phyloP scores from a whole-genome alignment of 2,113 vertebrate genomes.

The Xenus cinereus region DNA sequence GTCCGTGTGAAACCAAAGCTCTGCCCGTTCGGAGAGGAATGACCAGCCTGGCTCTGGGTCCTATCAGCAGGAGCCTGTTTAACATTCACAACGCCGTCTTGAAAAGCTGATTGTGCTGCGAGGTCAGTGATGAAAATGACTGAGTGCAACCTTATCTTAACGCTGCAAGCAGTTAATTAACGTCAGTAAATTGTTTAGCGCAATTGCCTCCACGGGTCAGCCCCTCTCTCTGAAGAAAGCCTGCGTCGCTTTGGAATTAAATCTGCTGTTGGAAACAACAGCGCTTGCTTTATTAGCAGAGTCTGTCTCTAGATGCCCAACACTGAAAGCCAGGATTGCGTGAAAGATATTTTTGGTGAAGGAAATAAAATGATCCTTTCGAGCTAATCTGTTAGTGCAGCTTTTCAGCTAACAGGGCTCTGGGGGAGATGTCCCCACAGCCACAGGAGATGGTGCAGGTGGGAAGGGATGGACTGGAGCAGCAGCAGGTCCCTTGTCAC shows the following conservation, averaged over 20 bases:
- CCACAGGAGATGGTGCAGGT: neutral
- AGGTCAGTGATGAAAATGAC: neutral
- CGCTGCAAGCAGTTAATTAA: slow-evolving; percentile 1
- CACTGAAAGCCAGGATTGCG: neutral
- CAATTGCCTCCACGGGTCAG: neutral
- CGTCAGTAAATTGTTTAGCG: neutral
- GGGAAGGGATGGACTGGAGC: neutral
- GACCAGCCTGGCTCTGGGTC: neutral
- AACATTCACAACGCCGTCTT: neutral
- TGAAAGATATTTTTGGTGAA: neutral
- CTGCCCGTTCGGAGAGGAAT: neutral
- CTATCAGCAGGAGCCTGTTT: neutral
- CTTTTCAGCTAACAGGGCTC: accelerated
- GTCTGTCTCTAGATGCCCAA: neutral
- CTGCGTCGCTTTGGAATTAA: neutral
- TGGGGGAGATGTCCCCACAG: neutral
- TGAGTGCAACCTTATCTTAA: neutral
- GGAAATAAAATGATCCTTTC: neutral
- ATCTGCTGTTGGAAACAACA: neutral
- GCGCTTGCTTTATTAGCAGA: neutral
- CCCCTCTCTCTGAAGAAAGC: neutral
- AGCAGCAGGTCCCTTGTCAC: neutral
- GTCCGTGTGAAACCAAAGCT: neutral
- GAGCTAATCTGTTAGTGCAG: neutral
- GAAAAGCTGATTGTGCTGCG: neutral